phyloP scores from a whole-genome alignment of 37 sponge, comb jelly and placozoan genomes.

The Beroe ovata region DNA sequence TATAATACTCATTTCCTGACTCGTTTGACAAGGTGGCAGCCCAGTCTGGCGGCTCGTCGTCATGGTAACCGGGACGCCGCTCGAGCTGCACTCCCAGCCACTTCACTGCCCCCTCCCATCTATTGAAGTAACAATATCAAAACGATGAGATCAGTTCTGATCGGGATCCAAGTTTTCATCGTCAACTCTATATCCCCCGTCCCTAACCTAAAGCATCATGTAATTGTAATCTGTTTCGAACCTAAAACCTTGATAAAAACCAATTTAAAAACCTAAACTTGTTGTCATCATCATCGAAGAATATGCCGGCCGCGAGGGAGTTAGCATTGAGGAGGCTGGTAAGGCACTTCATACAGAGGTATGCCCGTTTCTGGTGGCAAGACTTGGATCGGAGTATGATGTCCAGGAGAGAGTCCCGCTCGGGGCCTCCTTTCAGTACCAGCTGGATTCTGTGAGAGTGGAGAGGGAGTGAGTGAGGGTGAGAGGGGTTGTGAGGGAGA shows the following conservation, averaged over 20 bases:
- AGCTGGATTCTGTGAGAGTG: conserved; percentile 10
- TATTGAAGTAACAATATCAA: no score
- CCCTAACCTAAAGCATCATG: no score
- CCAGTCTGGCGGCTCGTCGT: neutral
- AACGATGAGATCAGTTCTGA: no score
- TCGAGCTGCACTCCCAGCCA: conserved; percentile 53
- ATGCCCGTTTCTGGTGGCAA: conserved; percentile 52
- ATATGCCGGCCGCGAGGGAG: conserved; percentile 2
- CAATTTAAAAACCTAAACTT: conserved; percentile 51
- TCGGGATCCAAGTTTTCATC: no score
- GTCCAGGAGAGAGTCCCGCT: conserved; percentile 48
- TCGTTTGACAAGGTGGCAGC: neutral
- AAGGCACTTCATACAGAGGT: conserved; percentile 58
- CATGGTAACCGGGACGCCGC: conserved; percentile 41
- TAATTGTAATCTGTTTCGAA: no score
- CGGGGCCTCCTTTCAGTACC: conserved; percentile 53
- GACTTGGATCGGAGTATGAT: conserved; percentile 41
- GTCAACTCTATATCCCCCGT: no score
- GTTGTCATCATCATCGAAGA: conserved; percentile 52
- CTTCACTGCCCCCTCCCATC: conserved; percentile 47
- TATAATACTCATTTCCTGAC: conserved; percentile 11
- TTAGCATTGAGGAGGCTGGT: conserved; percentile 9
- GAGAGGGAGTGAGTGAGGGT: neutral
- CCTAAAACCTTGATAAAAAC: no score
- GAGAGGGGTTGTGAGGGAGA: neutral